Evolutionary conservation across 2,797 vertebrate genomes (phyloP).

Genomic region (Artibeus jamaicensis): DNA sequence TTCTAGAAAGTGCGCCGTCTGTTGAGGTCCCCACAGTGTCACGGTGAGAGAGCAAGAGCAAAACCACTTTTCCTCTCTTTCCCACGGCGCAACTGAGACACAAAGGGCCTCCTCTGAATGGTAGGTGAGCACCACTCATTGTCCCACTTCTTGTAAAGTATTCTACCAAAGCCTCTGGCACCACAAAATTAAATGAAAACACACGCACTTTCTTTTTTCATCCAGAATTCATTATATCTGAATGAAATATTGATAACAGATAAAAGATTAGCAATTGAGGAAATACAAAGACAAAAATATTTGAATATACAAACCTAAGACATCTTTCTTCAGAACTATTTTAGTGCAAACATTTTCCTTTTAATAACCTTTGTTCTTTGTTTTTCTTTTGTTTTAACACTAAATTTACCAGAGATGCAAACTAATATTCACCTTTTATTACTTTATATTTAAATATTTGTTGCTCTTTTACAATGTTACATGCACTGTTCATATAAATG

Average conservation of each 20-base stretch:
- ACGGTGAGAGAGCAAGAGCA: background rate
- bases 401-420: constrained; percentile 49
- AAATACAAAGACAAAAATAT: background rate
- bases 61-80: background rate
- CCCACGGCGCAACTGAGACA: background rate
- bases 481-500: constrained; percentile 22
- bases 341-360: constrained; percentile 81
- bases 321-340: constrained; percentile 49
- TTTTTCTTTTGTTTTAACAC: constrained; percentile 70
- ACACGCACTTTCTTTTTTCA: background rate
- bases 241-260: background rate
- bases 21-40: background rate
- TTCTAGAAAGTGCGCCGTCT: background rate
- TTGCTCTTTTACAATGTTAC: constrained; percentile 35
- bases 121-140: background rate
- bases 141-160: constrained; percentile 49
- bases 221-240: constrained; percentile 6
- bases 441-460: constrained; percentile 40
- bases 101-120: background rate
- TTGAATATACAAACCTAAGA: constrained; percentile 40
- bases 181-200: constrained; percentile 36
- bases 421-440: constrained; percentile 69
- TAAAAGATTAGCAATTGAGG: constrained; percentile 39
- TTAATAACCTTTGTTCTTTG: constrained; percentile 67
- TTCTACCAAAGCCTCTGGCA: background rate